Evolutionary conservation across 2,797 vertebrate genomes (phyloP), one percentile per base, ranked within the genome.

Genomic region (Oreortyx pictus): DNA sequence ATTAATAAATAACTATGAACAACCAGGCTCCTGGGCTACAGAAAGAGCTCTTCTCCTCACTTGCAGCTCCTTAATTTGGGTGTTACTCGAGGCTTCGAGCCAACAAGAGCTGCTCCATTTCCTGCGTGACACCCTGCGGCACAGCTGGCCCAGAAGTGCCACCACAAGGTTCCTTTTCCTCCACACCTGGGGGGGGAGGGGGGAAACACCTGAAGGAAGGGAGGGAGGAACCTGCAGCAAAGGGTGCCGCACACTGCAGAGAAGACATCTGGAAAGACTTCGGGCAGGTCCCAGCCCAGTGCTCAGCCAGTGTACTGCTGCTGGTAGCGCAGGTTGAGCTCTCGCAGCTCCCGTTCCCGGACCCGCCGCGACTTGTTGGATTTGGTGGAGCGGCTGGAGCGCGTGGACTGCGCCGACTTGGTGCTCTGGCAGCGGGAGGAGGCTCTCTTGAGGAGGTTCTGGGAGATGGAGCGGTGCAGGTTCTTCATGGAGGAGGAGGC

Each of bases 401-500:
- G 99, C 0, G 98, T 99, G 86, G 99, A 99, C 97, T 99, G 99
- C 2, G 99, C 98, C 0, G 99, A 99, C 94, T 99, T 99, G 96
- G 99, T 99, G 98, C 99, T 99, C 97, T 99, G 99, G 98, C 99
- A 99, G 96, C 99, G 99, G 2, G 99, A 99, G 2, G 99, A 99
- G 0, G 99, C 99, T 23, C 99, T 98, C 97, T 99, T 99, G 95
- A 99, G 98, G 89, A 99, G 99, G 98, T 99, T 99, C 92, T 99
- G 99, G 1, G 99, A 99, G 94, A 99, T 99, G 93, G 99, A 99
- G 75, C 99, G 98, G 96, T 99, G 99, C 24, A 99, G 98, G 97
- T 99, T 99, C 98, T 99, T 99, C 99, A 99, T 99, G 96, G 99
- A 99, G 44, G 99, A 99, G 15, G 99, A 98, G 47, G 99, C 99